Evolutionary conservation across 2,797 vertebrate species (phyloP), one percentile per base, ranked within the genome.

Genomic region (Gymnothorax javanicus): DNA sequence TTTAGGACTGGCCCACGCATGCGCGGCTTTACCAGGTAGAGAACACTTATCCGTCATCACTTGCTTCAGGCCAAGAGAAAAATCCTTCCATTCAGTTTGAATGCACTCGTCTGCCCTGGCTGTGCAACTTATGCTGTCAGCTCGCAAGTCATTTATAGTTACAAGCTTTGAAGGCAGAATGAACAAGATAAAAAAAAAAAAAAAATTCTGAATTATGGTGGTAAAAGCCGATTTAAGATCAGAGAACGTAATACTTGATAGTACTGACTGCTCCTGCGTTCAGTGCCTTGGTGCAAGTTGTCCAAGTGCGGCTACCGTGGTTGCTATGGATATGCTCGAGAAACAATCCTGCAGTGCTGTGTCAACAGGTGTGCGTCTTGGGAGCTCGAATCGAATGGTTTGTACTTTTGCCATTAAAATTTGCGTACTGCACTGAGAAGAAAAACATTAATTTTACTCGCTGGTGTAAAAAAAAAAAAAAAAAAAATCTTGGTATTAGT

Each of bases 251-350:
- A 13, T 33, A 33, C 27, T 33, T 12, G 25, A 73, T 8, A 43
- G 17, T 75, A 50, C 27, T 75, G 73, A 50, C 73, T 50, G 33
- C n/a, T 43, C 73, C 13, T 20, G 7, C 33, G 60, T 17, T 77
- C 71, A 33, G 11, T 27, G 11, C 71, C 15, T 17, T 50, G 1
- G 52, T 27, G 52, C 50, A 7, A 7, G 54, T 4, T 81, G 77
- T 54, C 77, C 77, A 81, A 7, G 77, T 81, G 52, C 15, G 77
- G 77, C 77, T 81, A 52, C 77, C 77, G 77, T 81, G 77, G 77
- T 81, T 81, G 77, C 52, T 81, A 81, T 81, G 77, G 77, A 54
- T 81, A 56, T n/a, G 20, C 50, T 73, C 62, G 33, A 56, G 86
- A 62, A 67, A 59, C 60, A 82, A 86, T 82, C 56, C 0, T 5